Base-by-base conservation (phyloP, 1,140 invertebrate species). In the Aradophagus sp. region DNA sequence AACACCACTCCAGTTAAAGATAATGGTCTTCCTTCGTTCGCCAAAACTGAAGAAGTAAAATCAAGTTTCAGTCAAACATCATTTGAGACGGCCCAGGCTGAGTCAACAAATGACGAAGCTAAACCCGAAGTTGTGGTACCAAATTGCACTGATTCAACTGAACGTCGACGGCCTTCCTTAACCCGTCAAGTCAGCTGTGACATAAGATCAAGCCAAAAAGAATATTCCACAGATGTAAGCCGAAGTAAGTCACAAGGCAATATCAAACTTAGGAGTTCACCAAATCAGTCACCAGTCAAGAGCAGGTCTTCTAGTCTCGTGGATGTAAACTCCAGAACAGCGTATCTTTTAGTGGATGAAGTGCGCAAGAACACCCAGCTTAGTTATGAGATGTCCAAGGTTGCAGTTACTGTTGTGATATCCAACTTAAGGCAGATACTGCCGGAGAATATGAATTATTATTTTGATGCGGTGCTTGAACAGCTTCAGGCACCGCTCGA, bases 331-430 rank as follows among this genome's bases (percentile, higher is more conserved):
- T 81, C 87, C 11, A 84, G 88, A 81, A 88, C 88, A 14, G 91
- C 93, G 36, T 93, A 93, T 84, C 89, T 91, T 62, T 87, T 93
- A 52, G 88, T 93, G 6, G 92, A 93, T 76, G 88, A 90, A 77
- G 91, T 97, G 3, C 87, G 95, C 23, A 89, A 89, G 67, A 93
- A 93, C 76, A 96, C 95, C 0, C 91, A 94, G 68, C 88, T 96
- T 5, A 95, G 93, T 77, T 92, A 96, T 80, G 92, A 95, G 74
- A 91, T 95, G 87, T 95, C 93, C 0, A 91, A 93, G 80, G 88
- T 95, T 19, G 94, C 94, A 26, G 89, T 95, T 14, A 91, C 91
- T 56, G 93, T 93, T 17, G 93, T 96, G 1, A 86, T 95, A 8
- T 77, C 87, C 59, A 90, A 89, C 38, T 82, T 93, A 42, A 88